Base-by-base conservation (phyloP, 2,797 vertebrate species). In the Poecilia wingei region DNA sequence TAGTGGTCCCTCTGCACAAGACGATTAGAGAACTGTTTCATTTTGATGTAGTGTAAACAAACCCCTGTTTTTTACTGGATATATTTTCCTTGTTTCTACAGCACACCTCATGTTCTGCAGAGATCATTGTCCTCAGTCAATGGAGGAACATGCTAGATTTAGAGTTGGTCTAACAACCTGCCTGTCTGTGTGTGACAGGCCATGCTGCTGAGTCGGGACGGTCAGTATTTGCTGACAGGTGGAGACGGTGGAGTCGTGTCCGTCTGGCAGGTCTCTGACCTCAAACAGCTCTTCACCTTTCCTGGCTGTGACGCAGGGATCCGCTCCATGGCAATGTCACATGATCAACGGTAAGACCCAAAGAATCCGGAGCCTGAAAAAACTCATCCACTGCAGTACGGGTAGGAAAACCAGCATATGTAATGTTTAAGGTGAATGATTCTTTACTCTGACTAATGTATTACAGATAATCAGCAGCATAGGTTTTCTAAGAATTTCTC, bases 231-330 rank as follows among this genome's bases (percentile, higher is more conserved):
- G 91, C 96, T 99, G 75, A 97, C 97, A 0, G 98, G 98, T 2
- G 98, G 98, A 18, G 98, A 99, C 79, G 95, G 93, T 0, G 98
- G 98, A 0, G 95, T 99, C 4, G 93, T 99, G 57, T 96, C 96
- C 64, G 96, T 99, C 28, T 97, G 98, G 97, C 97, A 97, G 93
- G 95, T 96, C 84, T 97, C 97, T 66, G 91, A 98, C 93, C 95
- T 99, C 89, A 97, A 97, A 81, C 94, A 95, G 89, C 97, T 99
- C 75, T 99, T 99, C 88, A 94, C 97, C 53, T 99, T 99, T 83
- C 98, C 98, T 0, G 98, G 97, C 57, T 99, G 98, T 4, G 98
- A 99, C 20, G 98, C 98, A 10, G 97, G 98, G 1, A 97, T 99
- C 93, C 97, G 98, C 79, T 97, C 98, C 70, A 98, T 99, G 97